phyloP scores from a whole-genome alignment of 2,113 vertebrate species.

The Ochotona princeps region DNA sequence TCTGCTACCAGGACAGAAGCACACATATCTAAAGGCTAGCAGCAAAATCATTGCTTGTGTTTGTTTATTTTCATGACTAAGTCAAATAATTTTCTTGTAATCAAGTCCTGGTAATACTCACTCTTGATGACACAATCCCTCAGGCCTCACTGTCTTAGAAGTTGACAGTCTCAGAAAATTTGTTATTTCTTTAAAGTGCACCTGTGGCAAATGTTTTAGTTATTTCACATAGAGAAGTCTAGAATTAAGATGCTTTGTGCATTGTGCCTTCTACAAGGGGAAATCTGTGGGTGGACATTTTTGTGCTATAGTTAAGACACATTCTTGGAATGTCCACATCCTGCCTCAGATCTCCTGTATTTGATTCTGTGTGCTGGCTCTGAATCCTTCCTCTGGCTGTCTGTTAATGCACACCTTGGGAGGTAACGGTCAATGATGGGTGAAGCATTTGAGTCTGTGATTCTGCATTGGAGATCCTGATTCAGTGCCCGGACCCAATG shows the following conservation, averaged over 20 bases:
- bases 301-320: too few species aligned
- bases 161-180: conserved; percentile 1
- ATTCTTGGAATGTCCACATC: too few species aligned
- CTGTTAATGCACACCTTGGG: too few species aligned
- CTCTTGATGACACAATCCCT: background rate
- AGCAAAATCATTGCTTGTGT: background rate
- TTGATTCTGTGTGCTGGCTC: too few species aligned
- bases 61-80: conserved; percentile 56
- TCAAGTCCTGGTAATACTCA: conserved; percentile 38
- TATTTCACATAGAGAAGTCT: conserved; percentile 42
- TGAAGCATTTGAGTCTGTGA: too few species aligned
- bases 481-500: too few species aligned
- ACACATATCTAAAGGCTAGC: background rate
- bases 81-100: conserved; percentile 39
- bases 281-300: background rate
- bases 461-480: too few species aligned
- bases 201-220: background rate
- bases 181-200: background rate
- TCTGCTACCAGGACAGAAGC: background rate
- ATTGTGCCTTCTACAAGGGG: background rate
- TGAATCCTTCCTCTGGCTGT: too few species aligned
- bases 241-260: conserved; percentile 41
- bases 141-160: background rate
- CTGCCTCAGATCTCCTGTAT: too few species aligned
- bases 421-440: too few species aligned